phyloP scores from a whole-genome alignment of 30 jellyfish, hydroid and myxozoan species.

The Cassiopea xamachana region DNA sequence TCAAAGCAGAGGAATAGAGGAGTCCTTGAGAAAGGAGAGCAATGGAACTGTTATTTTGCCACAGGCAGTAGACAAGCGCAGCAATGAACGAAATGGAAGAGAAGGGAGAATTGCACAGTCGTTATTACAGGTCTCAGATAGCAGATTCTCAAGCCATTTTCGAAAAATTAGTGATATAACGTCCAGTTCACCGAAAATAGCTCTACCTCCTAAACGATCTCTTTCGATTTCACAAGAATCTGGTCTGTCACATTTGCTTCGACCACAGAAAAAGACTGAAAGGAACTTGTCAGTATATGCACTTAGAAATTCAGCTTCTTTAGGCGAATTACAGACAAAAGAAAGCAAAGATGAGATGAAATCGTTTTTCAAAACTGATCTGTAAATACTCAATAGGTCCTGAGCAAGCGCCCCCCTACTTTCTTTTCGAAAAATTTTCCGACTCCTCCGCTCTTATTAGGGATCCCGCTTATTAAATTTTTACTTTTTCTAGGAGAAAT shows the following conservation, averaged over 20 bases:
- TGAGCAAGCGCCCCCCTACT: too few species aligned
- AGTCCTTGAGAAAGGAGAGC: not conserved
- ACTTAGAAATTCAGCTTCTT: not conserved
- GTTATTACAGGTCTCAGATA: not conserved
- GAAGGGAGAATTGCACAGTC: not conserved
- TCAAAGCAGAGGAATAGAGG: not conserved
- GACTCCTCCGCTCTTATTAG: too few species aligned
- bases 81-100: not conserved
- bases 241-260: not conserved
- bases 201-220: slow-evolving; percentile 1
- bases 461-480: too few species aligned
- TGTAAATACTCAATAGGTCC: too few species aligned
- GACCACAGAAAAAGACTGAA: slow-evolving; percentile 1
- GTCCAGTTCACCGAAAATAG: not conserved
- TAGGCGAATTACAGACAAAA: not conserved
- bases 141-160: not conserved
- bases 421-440: too few species aligned
- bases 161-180: not conserved
- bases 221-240: slow-evolving; percentile 14
- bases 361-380: slow-evolving; percentile 12
- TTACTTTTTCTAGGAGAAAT: too few species aligned
- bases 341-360: slow-evolving; percentile 1
- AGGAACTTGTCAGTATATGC: slow-evolving; percentile 18
- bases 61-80: not conserved
- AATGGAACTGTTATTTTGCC: not conserved